phyloP scores from a whole-genome alignment of 2,113 vertebrate species.

The Micronycteris hirsuta region DNA sequence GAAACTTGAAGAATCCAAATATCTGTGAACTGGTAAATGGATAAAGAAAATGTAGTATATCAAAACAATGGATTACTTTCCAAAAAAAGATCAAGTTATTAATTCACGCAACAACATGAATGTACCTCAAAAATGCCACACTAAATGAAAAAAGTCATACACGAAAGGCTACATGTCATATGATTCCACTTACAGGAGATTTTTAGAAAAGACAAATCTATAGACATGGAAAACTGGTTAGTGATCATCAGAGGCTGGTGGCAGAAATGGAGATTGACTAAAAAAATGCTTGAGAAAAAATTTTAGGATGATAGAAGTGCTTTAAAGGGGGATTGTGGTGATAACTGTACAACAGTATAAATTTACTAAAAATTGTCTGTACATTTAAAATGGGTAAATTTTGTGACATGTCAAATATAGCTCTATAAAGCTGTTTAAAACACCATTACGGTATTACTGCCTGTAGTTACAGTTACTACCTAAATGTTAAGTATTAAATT shows the following conservation, averaged over 20 bases:
- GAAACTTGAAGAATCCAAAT: background rate
- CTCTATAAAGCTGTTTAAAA: background rate
- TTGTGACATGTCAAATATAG: background rate
- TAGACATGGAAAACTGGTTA: background rate
- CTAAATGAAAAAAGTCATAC: background rate
- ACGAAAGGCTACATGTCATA: background rate
- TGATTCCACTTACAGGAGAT: background rate
- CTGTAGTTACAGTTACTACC: background rate
- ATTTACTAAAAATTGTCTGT: background rate
- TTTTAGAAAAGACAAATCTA: background rate
- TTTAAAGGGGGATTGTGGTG: background rate
- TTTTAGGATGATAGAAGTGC: background rate
- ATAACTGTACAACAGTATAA: background rate
- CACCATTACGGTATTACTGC: background rate
- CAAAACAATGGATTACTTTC: background rate
- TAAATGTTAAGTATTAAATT: slow-evolving; percentile 39
- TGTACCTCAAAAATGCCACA: background rate
- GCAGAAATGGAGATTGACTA: background rate
- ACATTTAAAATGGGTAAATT: background rate
- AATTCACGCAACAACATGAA: background rate
- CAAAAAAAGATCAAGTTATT: background rate
- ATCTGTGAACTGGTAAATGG: background rate
- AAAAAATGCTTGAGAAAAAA: background rate
- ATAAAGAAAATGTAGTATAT: background rate
- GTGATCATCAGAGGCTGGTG: background rate